A percentile compares a stretch with the other conserved stretches of the same genome.
Evolutionary conservation across 2,797 vertebrate species (phyloP).

Genomic region (Setipinna tenuifilis): DNA sequence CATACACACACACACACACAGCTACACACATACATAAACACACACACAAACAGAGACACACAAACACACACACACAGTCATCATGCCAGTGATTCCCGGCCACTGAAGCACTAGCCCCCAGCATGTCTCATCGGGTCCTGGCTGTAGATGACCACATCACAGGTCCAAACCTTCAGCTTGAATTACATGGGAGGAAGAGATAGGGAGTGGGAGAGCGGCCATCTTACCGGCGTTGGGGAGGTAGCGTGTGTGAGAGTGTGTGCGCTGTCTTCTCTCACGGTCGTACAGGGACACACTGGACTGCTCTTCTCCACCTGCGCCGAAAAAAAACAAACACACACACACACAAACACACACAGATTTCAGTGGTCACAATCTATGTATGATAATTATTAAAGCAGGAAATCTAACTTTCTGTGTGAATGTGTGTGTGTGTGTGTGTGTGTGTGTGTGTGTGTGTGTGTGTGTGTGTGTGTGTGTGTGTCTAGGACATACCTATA

Average conservation of each 20-base stretch:
- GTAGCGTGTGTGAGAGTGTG: slow-evolving; percentile 14
- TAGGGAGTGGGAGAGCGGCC: neutral
- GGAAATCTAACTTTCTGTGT: slow-evolving; percentile 1
- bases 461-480: neutral
- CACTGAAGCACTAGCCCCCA: neutral
- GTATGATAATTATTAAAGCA: neutral
- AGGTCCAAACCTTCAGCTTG: neutral
- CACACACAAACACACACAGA: neutral
- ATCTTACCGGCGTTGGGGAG: neutral
- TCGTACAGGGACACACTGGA: neutral
- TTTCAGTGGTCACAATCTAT: neutral
- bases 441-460: slow-evolving; percentile 19
- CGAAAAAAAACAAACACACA: neutral
- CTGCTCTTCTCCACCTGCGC: neutral
- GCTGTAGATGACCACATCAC: neutral
- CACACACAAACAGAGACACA: slow-evolving; percentile 22
- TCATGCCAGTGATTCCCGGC: neutral
- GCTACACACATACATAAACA: neutral
- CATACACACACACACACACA: slow-evolving; percentile 28
- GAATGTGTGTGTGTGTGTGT: neutral
- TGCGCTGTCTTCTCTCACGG: slow-evolving; percentile 33
- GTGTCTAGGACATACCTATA: neutral
- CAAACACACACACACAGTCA: slow-evolving; percentile 13
- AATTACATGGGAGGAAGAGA: neutral
- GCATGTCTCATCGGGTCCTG: neutral